Percentiles rank a stretch among this genome's conserved stretches.
Evolutionary conservation across 2,113 vertebrate species (phyloP).

Genomic region (Eulemur rufifrons): DNA sequence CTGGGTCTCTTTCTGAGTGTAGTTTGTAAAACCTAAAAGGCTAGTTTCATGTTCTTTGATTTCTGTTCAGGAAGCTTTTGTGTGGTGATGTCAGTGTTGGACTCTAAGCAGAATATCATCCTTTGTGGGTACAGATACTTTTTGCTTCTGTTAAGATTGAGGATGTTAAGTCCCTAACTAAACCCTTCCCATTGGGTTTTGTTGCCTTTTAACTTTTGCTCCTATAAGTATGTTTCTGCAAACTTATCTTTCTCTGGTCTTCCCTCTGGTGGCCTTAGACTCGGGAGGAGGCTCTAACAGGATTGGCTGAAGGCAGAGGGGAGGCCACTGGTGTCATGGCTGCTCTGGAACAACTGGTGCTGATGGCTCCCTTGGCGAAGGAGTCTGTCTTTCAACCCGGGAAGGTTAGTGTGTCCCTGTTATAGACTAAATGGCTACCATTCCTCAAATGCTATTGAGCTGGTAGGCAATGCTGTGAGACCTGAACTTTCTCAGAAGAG

Average conservation of each 20-base stretch:
- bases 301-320: conserved; percentile 80
- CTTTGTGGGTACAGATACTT: neutral
- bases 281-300: conserved; percentile 85
- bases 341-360: conserved; percentile 87
- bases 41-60: neutral
- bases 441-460: neutral
- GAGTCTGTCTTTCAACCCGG: conserved; percentile 78
- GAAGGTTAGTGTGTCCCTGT: conserved; percentile 78
- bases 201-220: neutral
- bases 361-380: conserved; percentile 83
- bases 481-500: neutral
- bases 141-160: neutral
- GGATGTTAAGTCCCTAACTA: neutral
- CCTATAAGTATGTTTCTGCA: neutral
- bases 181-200: neutral
- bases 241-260: conserved; percentile 33
- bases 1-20: neutral
- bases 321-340: conserved; percentile 60
- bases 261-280: conserved; percentile 83
- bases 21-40: neutral
- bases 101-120: neutral
- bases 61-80: conserved; percentile 22
- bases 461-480: neutral
- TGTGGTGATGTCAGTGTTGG: neutral
- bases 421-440: neutral